Conservation (phyloP, 2,113 vertebrate genomes). For the Merops nubicus region DNA sequence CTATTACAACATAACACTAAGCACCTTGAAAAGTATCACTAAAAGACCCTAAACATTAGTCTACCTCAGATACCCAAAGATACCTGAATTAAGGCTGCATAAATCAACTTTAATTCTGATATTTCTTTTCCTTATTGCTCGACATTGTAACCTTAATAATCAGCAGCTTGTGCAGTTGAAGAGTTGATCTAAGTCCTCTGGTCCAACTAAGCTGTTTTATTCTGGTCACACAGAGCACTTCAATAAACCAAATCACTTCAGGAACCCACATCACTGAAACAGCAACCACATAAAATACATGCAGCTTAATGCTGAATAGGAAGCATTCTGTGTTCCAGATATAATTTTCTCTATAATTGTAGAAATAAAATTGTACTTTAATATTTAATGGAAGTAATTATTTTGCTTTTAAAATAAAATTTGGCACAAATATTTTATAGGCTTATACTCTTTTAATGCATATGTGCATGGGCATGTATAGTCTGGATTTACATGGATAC, state of each 20-base stretch:
- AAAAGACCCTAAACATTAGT: background rate
- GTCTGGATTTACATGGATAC: background rate
- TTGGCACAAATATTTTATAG: background rate
- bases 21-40: background rate
- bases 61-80: background rate
- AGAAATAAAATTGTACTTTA: background rate
- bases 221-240: background rate
- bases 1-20: background rate
- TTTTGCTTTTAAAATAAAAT: background rate
- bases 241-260: background rate
- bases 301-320: background rate
- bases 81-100: background rate
- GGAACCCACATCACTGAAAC: background rate
- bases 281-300: background rate
- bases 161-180: background rate
- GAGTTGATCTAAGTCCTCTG: background rate
- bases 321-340: background rate
- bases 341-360: background rate
- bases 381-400: constrained; percentile 1
- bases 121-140: background rate
- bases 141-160: background rate
- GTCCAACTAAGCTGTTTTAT: background rate
- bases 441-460: background rate
- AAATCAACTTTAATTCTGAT: background rate
- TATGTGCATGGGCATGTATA: background rate